Percentiles rank a stretch among this genome's conserved stretches.
Conservation (phyloP, 2,888 invertebrate genomes). For the Emmelina monodactyla region DNA sequence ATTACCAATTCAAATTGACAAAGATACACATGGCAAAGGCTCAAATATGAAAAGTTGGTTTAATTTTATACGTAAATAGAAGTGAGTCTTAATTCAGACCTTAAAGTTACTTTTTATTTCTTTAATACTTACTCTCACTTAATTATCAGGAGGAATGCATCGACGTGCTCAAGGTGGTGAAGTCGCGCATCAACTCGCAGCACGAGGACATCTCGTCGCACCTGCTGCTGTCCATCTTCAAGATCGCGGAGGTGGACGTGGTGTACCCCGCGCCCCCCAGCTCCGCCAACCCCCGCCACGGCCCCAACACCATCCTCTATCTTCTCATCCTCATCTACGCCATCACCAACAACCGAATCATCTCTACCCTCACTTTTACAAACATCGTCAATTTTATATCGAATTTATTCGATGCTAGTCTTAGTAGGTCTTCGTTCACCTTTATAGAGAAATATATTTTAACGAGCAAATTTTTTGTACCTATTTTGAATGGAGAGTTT, state of each 20-base stretch:
- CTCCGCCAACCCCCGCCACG: slow-evolving; percentile 42
- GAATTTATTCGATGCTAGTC: slow-evolving; percentile 46
- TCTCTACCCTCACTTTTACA: slow-evolving; percentile 20
- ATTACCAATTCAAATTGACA: no score
- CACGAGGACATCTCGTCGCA: slow-evolving; percentile 87
- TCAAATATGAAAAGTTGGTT: no score
- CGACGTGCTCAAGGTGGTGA: slow-evolving; percentile 79
- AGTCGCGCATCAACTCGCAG: slow-evolving; percentile 84
- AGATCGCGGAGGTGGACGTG: slow-evolving; percentile 91
- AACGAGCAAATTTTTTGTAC: slow-evolving; percentile 34
- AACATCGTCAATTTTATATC: slow-evolving; percentile 44
- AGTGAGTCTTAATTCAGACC: no score
- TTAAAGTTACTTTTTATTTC: no score
- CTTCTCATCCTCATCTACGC: slow-evolving; percentile 35
- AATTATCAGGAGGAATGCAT: slow-evolving; percentile 83
- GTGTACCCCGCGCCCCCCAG: slow-evolving; percentile 75
- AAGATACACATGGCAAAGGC: no score
- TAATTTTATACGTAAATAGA: no score
- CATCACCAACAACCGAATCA: slow-evolving; percentile 29
- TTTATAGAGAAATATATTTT: slow-evolving; percentile 42
- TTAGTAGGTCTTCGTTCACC: slow-evolving; percentile 28
- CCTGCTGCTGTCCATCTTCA: slow-evolving; percentile 87
- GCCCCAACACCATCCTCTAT: slow-evolving; percentile 32
- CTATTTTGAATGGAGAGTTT: slow-evolving; percentile 55
- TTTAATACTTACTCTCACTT: no score